A percentile compares a stretch with the other conserved stretches of the same genome.
These are phyloP conservation scores for Drosophila littoralis DNA, from an alignment of 1,140 invertebrate genomes.

Conservation along the genomic window DNA sequence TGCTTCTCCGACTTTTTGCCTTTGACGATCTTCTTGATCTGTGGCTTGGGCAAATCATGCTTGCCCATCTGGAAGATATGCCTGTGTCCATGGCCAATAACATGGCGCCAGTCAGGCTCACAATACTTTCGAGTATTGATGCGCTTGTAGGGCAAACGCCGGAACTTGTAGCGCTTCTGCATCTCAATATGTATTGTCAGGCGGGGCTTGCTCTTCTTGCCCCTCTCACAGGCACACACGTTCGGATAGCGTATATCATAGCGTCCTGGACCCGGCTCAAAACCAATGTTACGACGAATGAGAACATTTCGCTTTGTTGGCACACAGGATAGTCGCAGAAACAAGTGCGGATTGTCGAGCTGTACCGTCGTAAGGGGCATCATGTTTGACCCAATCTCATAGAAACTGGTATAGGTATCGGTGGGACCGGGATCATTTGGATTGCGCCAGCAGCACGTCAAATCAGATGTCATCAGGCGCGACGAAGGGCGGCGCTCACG, in stretches of 20 bases:
- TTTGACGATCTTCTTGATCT: not conserved
- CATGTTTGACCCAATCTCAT: slow-evolving; percentile 24
- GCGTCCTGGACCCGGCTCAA: slow-evolving; percentile 65
- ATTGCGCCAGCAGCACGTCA: slow-evolving; percentile 53
- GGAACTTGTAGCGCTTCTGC: slow-evolving; percentile 71
- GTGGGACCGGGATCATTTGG: slow-evolving; percentile 61
- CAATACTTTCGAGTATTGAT: slow-evolving; percentile 47
- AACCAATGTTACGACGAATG: slow-evolving; percentile 52
- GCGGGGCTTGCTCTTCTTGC: slow-evolving; percentile 41
- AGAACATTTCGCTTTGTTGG: slow-evolving; percentile 30
- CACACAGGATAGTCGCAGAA: slow-evolving; percentile 53
- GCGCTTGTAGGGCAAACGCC: slow-evolving; percentile 55
- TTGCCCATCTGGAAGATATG: slow-evolving; percentile 58
- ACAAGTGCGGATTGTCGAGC: slow-evolving; percentile 65
- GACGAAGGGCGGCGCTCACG: slow-evolving; percentile 53
- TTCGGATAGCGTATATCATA: slow-evolving; percentile 59
- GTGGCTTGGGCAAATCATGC: slow-evolving; percentile 19
- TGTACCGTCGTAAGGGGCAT: slow-evolving; percentile 6
- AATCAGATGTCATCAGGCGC: slow-evolving; percentile 53
- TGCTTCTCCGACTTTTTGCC: slow-evolving; percentile 61
- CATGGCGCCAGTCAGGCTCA: slow-evolving; percentile 71
- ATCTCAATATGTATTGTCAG: slow-evolving; percentile 57
- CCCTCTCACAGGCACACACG: slow-evolving; percentile 53
- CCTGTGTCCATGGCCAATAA: slow-evolving; percentile 50
- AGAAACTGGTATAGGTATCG: slow-evolving; percentile 42